Base-by-base conservation (phyloP, 2,888 invertebrate species). In the Salpingus planirostris region DNA sequence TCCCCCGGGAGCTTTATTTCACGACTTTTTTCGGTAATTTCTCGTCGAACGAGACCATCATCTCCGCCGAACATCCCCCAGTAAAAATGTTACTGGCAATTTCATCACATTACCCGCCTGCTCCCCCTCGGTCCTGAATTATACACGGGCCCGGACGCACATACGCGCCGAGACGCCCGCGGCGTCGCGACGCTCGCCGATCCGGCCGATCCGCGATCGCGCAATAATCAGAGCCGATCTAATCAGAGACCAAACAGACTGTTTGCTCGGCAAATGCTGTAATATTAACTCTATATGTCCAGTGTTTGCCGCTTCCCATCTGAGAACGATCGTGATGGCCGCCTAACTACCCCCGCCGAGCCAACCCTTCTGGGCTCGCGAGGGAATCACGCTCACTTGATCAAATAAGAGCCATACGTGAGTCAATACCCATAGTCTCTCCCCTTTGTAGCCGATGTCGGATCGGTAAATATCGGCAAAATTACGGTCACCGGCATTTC, bases 211-310 rank as follows among this genome's bases (percentile, higher is more conserved):
- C 18, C 52, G 52, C 51, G 50, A 49, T 49, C 44, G 46, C 42
- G 55, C 52, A 53, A 50, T 55, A 52, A 55, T 52, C 52, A 53
- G 47, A 50, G 45, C 36, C 47, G 48, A 55, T 56, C 55, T 54
- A 56, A 56, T 56, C 54, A 52, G 47, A 52, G 49, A 46, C 47
- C 50, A 56, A 56, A 55, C 47, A 50, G 42, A 37, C 31, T 54
- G 52, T 57, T 55, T 55, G 44, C 49, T 49, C 46, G 42, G 46
- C 52, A 52, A 55, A 57, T 54, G 50, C 48, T 55, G 45, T 54
- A 54, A 57, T 56, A 55, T 55, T 53, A 55, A 55, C 55, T 47
- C 50, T 50, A 42, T 50, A 51, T 52, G 56, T 55, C 52, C 54
- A 49, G 46, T 54, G 50, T 54, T 55, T 55, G 50, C 50, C 46